Evolutionary conservation across 1,140 invertebrate genomes (phyloP).

Genomic region (Monomorium pharaonis): DNA sequence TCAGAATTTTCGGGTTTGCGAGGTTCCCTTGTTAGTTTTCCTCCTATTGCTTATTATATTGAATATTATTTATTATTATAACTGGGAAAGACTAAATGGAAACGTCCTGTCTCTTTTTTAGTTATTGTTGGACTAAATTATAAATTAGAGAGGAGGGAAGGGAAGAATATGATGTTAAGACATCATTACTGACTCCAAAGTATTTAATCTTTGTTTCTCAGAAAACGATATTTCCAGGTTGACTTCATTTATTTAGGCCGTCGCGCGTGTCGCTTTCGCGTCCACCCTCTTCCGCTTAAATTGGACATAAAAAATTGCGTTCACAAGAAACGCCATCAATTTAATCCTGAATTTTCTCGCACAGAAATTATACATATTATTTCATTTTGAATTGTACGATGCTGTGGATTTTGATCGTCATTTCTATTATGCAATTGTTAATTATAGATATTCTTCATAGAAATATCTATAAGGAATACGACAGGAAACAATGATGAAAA

Average conservation of each 20-base stretch:
- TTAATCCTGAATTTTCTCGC: background rate
- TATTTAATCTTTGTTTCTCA: constrained; percentile 22
- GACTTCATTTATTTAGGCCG: constrained; percentile 13
- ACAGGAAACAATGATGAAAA: background rate
- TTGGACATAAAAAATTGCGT: constrained; percentile 17
- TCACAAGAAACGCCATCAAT: constrained; percentile 20
- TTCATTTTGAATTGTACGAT: background rate
- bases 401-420: background rate
- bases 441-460: too few relatives aligned
- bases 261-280: constrained; percentile 13
- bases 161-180: too few relatives aligned
- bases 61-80: too few relatives aligned
- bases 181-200: background rate
- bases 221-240: constrained; percentile 37
- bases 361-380: background rate
- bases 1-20: too few relatives aligned
- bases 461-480: too few relatives aligned
- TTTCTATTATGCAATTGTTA: background rate
- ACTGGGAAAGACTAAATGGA: too few relatives aligned
- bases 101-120: too few relatives aligned
- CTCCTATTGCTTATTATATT: too few relatives aligned
- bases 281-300: constrained; percentile 15
- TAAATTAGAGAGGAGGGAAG: too few relatives aligned
- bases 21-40: too few relatives aligned
- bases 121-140: too few relatives aligned